These are phyloP conservation scores for Chrosomus eos DNA, from an alignment of 2,797 vertebrate genomes.

Conservation along the genomic window DNA sequence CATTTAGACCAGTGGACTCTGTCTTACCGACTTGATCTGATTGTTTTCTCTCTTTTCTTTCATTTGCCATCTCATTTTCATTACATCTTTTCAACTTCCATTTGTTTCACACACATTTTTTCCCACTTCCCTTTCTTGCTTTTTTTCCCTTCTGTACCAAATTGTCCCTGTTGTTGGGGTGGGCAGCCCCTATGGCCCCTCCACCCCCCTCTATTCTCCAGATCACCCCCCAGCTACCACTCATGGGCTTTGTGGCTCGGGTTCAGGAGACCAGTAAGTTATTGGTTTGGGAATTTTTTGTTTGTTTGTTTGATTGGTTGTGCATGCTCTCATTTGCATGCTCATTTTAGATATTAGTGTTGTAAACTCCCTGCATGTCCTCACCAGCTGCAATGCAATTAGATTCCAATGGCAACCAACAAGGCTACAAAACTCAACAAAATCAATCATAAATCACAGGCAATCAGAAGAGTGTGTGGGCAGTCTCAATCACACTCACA, in stretches of 20 bases:
- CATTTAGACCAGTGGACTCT: not conserved
- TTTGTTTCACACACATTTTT: constrained; percentile 7
- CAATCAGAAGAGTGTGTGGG: not conserved
- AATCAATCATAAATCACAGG: not conserved
- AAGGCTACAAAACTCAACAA: not conserved
- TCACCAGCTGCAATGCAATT: not conserved
- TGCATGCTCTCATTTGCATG: not conserved
- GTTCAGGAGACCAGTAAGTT: constrained; percentile 99
- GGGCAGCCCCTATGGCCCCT: constrained; percentile 71
- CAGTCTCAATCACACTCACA: not conserved
- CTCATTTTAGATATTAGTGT: constrained; percentile 1
- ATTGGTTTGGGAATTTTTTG: not conserved
- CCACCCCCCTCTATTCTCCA: constrained; percentile 96
- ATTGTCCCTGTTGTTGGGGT: constrained; percentile 16
- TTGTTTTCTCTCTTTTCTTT: constrained; percentile 8
- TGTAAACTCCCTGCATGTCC: not conserved
- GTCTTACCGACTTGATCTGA: not conserved
- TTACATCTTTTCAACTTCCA: not conserved
- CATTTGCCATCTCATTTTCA: constrained; percentile 3
- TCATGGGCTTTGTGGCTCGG: constrained; percentile 99
- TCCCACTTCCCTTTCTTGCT: not conserved
- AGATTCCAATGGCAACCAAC: not conserved
- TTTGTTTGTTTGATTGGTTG: not conserved
- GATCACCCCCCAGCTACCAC: constrained; percentile 98
- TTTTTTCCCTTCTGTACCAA: not conserved